Evolutionary conservation across 2,113 vertebrate species (phyloP).

Genomic region (Cromileptes altivelis): DNA sequence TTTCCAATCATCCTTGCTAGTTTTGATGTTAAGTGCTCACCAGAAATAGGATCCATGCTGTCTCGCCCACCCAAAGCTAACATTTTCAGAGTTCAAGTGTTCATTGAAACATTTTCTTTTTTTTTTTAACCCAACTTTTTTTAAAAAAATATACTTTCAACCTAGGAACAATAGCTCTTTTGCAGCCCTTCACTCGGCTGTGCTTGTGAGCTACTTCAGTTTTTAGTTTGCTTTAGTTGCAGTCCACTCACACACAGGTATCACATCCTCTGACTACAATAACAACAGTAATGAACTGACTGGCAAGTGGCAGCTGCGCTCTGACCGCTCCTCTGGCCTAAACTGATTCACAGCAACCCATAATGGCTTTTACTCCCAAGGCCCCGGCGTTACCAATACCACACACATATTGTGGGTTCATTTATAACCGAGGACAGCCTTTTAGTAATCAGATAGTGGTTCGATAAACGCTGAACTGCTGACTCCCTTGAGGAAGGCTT

Average conservation of each 20-base stretch:
- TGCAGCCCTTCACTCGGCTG: background rate
- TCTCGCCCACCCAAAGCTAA: slow-evolving; percentile 14
- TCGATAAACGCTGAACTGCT: slow-evolving; percentile 79
- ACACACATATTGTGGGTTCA: slow-evolving; percentile 74
- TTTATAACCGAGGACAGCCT: slow-evolving; percentile 78
- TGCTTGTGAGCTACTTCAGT: slow-evolving; percentile 6
- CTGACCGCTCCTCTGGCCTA: slow-evolving; percentile 53
- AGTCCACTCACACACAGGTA: slow-evolving; percentile 24
- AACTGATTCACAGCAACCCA: slow-evolving; percentile 62
- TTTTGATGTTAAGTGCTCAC: slow-evolving; percentile 11
- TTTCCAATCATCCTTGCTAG: slow-evolving; percentile 11
- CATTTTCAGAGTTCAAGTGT: slow-evolving; percentile 49
- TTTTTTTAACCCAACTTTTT: background rate
- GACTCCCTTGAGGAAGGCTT: slow-evolving; percentile 77
- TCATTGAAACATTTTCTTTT: slow-evolving; percentile 13
- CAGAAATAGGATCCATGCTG: slow-evolving; percentile 22
- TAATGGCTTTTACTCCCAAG: slow-evolving; percentile 69
- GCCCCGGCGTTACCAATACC: slow-evolving; percentile 43
- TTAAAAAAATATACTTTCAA: background rate
- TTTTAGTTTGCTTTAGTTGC: slow-evolving; percentile 16
- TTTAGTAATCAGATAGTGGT: slow-evolving; percentile 83
- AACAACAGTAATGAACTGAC: slow-evolving; percentile 67
- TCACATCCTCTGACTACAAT: slow-evolving; percentile 47
- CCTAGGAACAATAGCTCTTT: slow-evolving; percentile 7
- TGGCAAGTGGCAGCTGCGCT: slow-evolving; percentile 63